Evolutionary conservation across 2,888 invertebrate species (phyloP), one percentile per base, ranked within the genome.

Genomic region (Nomada fucata): DNA sequence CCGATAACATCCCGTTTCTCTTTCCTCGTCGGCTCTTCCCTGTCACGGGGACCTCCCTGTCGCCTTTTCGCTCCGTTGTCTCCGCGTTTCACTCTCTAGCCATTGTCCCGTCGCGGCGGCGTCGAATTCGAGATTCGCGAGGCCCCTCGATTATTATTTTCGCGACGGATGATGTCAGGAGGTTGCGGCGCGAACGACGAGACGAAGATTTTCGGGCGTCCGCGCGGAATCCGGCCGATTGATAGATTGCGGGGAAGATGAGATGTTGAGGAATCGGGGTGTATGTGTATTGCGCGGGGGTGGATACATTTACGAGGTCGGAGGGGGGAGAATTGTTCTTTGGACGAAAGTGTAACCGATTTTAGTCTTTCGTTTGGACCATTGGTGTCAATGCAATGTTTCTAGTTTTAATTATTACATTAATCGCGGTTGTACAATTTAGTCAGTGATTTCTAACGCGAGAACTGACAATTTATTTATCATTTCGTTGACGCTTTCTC

Each of bases 71-170:
- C 55, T 23, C 44, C 75, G 75, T 75, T 53, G 71, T 79, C 80
- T 68, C 68, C 71, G 65, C 74, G 74, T 65, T 76, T 23, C 65
- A 68, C 82, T 87, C 79, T 86, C 88, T 84, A 83, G 84, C 86
- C 82, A 84, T 86, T 87, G 85, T 86, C 85, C 84, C 82, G 83
- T 79, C 77, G 80, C n/a, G 76, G 72, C 79, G 85, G 73, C 82
- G 87, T 85, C 88, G 87, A 88, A 87, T 88, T 88, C 75, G 85
- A 88, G 85, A 88, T 86, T 86, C 76, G 71, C 78, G 71, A 55
- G 55, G 83, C 64, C 71, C 78, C 71, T 78, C 85, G 82, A 86
- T 83, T 55, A 72, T 64, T 72, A 72, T 64, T 72, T 77, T 85
- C 78, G 75, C 77, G 79, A 59, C 65, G 86, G 85, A 84, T 84